phyloP scores from a whole-genome alignment of 2,797 vertebrate genomes.

The Aplochiton taeniatus region DNA sequence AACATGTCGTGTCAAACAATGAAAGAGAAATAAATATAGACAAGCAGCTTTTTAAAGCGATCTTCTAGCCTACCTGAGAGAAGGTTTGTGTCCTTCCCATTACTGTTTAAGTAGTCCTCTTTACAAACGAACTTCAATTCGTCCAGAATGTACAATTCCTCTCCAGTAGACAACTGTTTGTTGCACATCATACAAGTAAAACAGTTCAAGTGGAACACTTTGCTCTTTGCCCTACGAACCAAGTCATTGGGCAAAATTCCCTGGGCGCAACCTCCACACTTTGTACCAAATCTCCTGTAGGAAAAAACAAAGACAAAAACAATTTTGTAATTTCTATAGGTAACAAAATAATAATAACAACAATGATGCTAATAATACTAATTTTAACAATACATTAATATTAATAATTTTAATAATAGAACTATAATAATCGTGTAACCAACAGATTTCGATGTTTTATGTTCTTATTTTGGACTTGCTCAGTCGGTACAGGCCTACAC shows the following conservation, averaged over 20 bases:
- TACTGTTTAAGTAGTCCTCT: constrained; percentile 90
- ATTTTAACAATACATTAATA: no score
- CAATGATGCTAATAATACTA: no score
- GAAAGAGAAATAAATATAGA: no score
- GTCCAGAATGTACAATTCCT: constrained; percentile 95
- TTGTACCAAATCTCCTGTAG: constrained; percentile 91
- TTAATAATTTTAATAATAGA: no score
- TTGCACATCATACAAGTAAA: constrained; percentile 97
- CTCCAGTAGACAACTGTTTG: constrained; percentile 95
- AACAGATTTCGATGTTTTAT: no score
- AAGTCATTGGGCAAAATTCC: constrained; percentile 94
- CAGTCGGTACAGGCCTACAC: constrained; percentile 27
- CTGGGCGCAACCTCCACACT: constrained; percentile 91
- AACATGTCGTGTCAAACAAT: no score
- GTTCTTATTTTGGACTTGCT: neutral
- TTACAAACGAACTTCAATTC: constrained; percentile 96
- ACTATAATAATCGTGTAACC: no score
- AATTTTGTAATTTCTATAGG: neutral
- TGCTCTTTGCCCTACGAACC: constrained; percentile 90
- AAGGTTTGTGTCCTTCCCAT: constrained; percentile 87
- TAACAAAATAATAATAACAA: neutral
- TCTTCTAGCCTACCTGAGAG: constrained; percentile 91
- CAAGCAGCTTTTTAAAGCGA: no score
- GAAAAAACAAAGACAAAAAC: constrained; percentile 8
- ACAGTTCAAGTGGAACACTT: constrained; percentile 96